Percentiles rank a stretch among this genome's conserved stretches.
These are phyloP conservation scores for Seriola aureovittata DNA, from an alignment of 2,113 vertebrate species.

Conservation along the genomic window DNA sequence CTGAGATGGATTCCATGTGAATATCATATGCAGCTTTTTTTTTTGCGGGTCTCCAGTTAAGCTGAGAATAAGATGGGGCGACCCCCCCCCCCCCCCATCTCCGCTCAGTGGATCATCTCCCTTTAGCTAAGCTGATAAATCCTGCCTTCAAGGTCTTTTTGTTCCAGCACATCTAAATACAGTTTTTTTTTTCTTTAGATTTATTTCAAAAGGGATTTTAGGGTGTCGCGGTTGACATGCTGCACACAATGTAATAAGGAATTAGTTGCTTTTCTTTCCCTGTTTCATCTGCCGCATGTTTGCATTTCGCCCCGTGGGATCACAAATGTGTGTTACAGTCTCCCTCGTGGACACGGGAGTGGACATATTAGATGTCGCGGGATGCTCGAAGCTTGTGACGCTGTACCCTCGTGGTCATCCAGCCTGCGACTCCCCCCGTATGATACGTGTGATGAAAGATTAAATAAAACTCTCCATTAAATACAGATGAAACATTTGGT, in stretches of 20 bases:
- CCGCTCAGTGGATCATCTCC: conserved; percentile 65
- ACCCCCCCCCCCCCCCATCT: conserved; percentile 53
- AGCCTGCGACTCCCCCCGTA: not conserved
- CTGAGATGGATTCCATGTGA: conserved; percentile 43
- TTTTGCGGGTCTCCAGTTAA: conserved; percentile 46
- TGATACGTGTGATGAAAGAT: not conserved
- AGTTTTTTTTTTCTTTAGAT: conserved; percentile 24
- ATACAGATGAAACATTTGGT: conserved; percentile 22
- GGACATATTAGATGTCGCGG: not conserved
- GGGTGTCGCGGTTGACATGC: conserved; percentile 50
- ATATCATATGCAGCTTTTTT: conserved; percentile 41
- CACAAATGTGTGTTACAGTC: conserved; percentile 7
- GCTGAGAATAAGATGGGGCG: conserved; percentile 48
- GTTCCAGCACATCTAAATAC: conserved; percentile 64
- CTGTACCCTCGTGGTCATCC: not conserved
- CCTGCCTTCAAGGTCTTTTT: conserved; percentile 68
- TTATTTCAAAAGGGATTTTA: conserved; percentile 63
- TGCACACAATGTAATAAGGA: conserved; percentile 38
- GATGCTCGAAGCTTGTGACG: not conserved
- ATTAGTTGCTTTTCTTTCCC: conserved; percentile 23
- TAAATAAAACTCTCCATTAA: conserved; percentile 17
- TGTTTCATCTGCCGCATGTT: conserved; percentile 14
- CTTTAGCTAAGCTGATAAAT: conserved; percentile 71
- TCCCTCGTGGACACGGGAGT: not conserved
- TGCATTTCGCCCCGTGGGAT: conserved; percentile 11